Base-by-base conservation (phyloP, 2,888 invertebrate species). In the Drosophila kokeensis region DNA sequence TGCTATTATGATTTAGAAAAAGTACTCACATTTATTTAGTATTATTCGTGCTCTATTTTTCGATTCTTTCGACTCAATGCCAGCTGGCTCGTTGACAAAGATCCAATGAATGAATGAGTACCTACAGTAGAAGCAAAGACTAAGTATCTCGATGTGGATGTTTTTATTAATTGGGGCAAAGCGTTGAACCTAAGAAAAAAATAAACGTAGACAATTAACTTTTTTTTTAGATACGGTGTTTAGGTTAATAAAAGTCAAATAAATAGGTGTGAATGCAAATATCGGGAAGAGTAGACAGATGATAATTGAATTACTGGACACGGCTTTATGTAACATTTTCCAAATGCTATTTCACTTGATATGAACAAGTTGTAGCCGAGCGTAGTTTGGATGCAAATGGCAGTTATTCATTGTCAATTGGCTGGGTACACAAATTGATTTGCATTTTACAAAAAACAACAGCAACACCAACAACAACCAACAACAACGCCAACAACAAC, bases 351-450 rank as follows among this genome's bases (percentile, higher is more conserved):
- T 57, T 50, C n/a, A 49, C 57, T 71, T 27, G 49, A 36, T 49
- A 45, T 61, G 45, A 53, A 74, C 50, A 63, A 52, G 50, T 59
- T 52, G 30, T 58, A 38, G 27, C 11, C n/a, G 15, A 36, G 36
- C 24, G 42, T 63, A 52, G 59, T 42, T 59, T 36, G 52, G 48
- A 64, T 68, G 69, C 82, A 70, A 82, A 70, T 60, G 66, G 18
- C 53, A 68, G 13, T 38, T 6, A 67, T 59, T 83, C 80, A 83
- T 73, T 79, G 88, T 68, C 66, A 76, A 79, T 87, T 79, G 52
- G 60, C 55, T 11, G 57, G 55, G 49, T 60, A 48, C 34, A 61
- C 83, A 66, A 87, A 88, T 86, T 63, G 68, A 83, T 86, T 88
- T 83, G 81, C 83, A 81, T 79, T 70, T 24, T 49, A 57, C 52